Percentiles rank a stretch among this genome's conserved stretches.
These are phyloP conservation scores for Mohoua ochrocephala DNA, from an alignment of 2,113 vertebrate genomes.

Conservation along the genomic window DNA sequence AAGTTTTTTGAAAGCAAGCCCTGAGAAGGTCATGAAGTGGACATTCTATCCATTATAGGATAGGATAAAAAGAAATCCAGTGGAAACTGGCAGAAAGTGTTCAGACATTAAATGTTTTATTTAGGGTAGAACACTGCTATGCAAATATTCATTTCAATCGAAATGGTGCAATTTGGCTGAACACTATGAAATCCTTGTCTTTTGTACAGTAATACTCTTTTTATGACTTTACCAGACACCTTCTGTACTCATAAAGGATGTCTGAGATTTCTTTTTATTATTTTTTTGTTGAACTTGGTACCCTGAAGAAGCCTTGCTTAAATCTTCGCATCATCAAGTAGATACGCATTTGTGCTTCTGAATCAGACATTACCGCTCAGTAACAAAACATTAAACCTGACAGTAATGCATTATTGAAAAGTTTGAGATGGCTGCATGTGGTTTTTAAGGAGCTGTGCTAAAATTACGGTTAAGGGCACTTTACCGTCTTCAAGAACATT, in stretches of 20 bases:
- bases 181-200: neutral
- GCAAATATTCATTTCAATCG: neutral
- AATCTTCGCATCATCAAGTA: neutral
- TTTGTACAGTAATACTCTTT: neutral
- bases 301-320: neutral
- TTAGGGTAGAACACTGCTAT: neutral
- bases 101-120: neutral
- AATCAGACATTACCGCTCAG: neutral
- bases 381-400: constrained; percentile 17
- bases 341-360: neutral
- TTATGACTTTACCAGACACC: neutral
- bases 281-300: neutral
- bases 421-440: neutral
- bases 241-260: neutral
- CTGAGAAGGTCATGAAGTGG: neutral
- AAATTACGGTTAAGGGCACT: constrained; percentile 22
- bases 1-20: neutral
- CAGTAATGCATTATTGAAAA: constrained; percentile 27
- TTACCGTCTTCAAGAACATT: neutral
- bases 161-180: neutral
- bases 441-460: constrained; percentile 14
- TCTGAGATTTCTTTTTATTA: neutral
- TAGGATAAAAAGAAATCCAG: neutral
- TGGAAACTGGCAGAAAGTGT: neutral
- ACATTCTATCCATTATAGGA: neutral